Conservation (phyloP, 2,888 invertebrate species). For the Tipula helvola region DNA sequence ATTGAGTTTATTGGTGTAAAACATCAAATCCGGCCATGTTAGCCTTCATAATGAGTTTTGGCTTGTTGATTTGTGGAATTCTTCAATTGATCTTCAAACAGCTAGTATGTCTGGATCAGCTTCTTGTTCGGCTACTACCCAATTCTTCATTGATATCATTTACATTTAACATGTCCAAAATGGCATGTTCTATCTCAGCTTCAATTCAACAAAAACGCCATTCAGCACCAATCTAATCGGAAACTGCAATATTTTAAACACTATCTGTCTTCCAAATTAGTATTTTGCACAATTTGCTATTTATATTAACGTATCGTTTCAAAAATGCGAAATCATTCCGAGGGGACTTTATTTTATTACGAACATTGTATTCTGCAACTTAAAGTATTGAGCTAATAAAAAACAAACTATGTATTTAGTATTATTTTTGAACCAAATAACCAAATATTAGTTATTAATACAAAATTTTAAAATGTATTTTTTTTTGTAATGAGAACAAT, state of each 20-base stretch:
- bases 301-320: not conserved
- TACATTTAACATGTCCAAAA: too few relatives aligned
- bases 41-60: too few relatives aligned
- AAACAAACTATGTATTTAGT: not conserved
- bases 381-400: not conserved
- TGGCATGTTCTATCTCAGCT: too few relatives aligned
- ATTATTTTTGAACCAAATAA: not conserved
- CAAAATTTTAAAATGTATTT: not conserved
- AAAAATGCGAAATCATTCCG: not conserved
- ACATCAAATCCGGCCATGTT: too few relatives aligned
- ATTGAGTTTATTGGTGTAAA: too few relatives aligned
- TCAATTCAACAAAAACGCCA: not conserved
- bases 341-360: not conserved
- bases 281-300: not conserved
- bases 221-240: not conserved
- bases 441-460: not conserved
- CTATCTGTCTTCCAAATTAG: not conserved
- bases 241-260: not conserved
- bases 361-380: not conserved
- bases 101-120: too few relatives aligned
- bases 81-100: too few relatives aligned
- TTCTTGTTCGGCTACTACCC: too few relatives aligned
- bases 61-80: too few relatives aligned
- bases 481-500: not conserved
- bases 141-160: too few relatives aligned